Evolutionary conservation across 2,888 invertebrate species (phyloP), one percentile per base, ranked within the genome.

Genomic region (Clanis bilineata): DNA sequence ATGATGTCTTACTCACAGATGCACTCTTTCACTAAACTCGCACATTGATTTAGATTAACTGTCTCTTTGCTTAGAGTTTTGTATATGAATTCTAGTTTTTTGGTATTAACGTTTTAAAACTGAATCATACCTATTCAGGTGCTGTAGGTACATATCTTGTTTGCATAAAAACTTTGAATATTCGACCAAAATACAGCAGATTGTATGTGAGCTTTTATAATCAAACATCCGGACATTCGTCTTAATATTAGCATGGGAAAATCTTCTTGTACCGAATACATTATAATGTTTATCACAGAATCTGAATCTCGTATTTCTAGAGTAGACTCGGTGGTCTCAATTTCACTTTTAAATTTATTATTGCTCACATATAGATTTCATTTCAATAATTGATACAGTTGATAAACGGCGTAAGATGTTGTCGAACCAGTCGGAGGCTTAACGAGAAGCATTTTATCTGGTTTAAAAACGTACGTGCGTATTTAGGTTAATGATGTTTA

Each of bases 401-500:
- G 51, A 51, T 32, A 51, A 51, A 51, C 51, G 51, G 18, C 18
- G 57, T 62, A 62, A 69, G 74, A 75, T 72, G 71, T 67, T 65
- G 72, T 63, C 60, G 43, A 63, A 75, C 70, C 67, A 59, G 70
- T 74, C 70, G 60, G 64, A 66, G 66, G 63, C 66, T 74, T 71
- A 69, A 68, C 67, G 62, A 58, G 45, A 44, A 68, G 64, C 68
- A 72, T 70, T 70, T 69, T 62, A 73, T 71, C 64, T 72, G 62
- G 57, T 68, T 67, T 67, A 66, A 66, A 78, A 76, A 68, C 70
- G 62, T 71, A 68, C 61, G 51, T 63, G 73, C 74, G 73, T 78
- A 80, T 80, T 73, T 73, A 65, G 81, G 83, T 79, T 79, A 84
- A 81, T 74, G 78, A 79, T 76, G 72, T 76, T 77, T 77, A 74